Base-by-base conservation (phyloP, 1,140 invertebrate genomes). In the Macrobrachium rosenbergii region DNA sequence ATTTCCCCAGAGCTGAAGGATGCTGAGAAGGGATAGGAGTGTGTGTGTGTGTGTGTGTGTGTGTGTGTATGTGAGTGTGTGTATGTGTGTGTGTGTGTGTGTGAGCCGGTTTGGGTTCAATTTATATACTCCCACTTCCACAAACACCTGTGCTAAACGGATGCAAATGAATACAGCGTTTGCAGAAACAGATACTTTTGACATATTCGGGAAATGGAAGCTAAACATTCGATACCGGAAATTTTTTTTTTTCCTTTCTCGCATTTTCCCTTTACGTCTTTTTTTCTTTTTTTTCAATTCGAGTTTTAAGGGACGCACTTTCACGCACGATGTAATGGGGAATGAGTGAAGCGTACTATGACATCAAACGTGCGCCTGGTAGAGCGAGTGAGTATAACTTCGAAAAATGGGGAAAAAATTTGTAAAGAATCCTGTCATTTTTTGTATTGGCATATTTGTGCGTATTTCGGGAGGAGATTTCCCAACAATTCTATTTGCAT, bases 91-190 rank as follows among this genome's bases (percentile, higher is more conserved):
- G 14, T 28, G 64, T 69, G 79, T 21, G 64, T 37, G 60, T 8
- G 79, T 37, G 16, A n/a, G 60, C 12, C 37, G 62, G 21, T 63
- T 43, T 43, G 79, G 79, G 64, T 28, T 37, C 28, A 67, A 23
- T 81, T 52, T 52, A 43, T 81, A n/a, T 62, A 81, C 59, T 45
- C 81, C 64, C 64, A 83, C 64, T 59, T 83, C 81, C 45, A 58
- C 23, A 45, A 67, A 83, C 73, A 72, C 81, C 60, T 78, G 52
- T 78, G 52, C 52, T 37, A 78, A 78, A 62, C 45, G 21, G 45
- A 78, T 73, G 64, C 81, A 82, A 64, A 64, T 72, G 64, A 52
- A 67, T 28, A 59, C 59, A 23, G 58, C 81, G 67, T 45, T 45
- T 37, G 43, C 64, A 52, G 52, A 52, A 52, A 78, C 23, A 78